phyloP scores from a whole-genome alignment of 1,140 invertebrate genomes.

The Cardiocondyla obscurior region DNA sequence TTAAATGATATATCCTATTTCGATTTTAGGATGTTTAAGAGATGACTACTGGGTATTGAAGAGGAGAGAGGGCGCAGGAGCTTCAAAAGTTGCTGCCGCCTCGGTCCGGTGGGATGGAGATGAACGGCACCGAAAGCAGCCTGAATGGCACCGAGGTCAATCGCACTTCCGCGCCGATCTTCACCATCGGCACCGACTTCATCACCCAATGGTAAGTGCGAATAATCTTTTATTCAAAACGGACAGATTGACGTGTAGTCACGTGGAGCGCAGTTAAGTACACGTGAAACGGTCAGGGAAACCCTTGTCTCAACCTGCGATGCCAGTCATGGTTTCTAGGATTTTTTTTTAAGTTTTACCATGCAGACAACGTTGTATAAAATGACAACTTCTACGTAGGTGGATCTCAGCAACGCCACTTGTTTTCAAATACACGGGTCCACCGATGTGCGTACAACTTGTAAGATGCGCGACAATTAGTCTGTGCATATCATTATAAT shows the following conservation, averaged over 20 bases:
- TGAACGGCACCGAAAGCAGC: slow-evolving; percentile 77
- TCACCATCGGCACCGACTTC: slow-evolving; percentile 87
- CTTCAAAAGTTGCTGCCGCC: slow-evolving; percentile 60
- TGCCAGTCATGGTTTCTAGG: neutral
- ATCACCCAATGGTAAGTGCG: slow-evolving; percentile 88
- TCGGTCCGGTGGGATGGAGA: slow-evolving; percentile 72
- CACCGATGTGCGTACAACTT: neutral
- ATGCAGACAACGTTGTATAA: neutral
- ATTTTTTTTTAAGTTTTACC: neutral
- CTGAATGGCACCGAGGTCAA: slow-evolving; percentile 82
- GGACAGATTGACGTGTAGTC: neutral
- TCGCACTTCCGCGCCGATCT: slow-evolving; percentile 86
- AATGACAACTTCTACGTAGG: neutral
- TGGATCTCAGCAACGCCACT: no score
- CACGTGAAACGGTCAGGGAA: neutral
- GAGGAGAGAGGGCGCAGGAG: slow-evolving; percentile 61
- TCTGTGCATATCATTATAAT: neutral
- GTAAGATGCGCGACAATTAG: no score
- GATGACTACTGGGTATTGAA: slow-evolving; percentile 73
- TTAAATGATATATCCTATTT: neutral
- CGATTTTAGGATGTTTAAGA: slow-evolving; percentile 72
- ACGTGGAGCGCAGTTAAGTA: neutral
- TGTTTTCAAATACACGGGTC: neutral
- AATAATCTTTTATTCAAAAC: slow-evolving; percentile 29
- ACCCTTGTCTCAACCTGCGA: neutral